Conservation (phyloP, 2,797 vertebrate genomes). For the Platyrinchus mystaceus region DNA sequence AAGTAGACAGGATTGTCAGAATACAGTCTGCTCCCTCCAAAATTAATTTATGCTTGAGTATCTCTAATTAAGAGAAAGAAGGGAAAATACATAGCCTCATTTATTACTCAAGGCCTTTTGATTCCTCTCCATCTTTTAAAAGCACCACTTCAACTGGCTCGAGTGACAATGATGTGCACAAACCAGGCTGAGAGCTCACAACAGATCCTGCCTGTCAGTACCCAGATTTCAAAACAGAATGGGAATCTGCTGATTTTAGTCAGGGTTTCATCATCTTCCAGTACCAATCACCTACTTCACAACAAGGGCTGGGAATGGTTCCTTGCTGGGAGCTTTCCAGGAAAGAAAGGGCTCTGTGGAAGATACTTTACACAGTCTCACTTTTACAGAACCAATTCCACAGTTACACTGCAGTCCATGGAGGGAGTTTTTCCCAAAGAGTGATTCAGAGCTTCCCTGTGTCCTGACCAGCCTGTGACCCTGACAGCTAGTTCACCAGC, state of each 20-base stretch:
- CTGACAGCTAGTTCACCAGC: not conserved
- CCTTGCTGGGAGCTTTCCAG: not conserved
- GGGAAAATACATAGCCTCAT: not conserved
- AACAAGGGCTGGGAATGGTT: not conserved
- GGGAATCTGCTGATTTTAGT: not conserved
- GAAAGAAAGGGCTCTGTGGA: not conserved
- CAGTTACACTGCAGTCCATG: fast-evolving
- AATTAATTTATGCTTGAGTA: slow-evolving; percentile 62
- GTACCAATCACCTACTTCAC: not conserved
- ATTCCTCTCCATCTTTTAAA: not conserved
- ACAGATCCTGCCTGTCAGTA: not conserved
- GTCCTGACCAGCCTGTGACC: not conserved
- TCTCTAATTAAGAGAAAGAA: not conserved
- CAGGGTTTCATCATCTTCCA: not conserved
- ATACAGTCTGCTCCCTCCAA: slow-evolving; percentile 52
- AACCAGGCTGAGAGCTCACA: not conserved
- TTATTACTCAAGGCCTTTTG: not conserved
- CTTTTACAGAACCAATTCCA: not conserved
- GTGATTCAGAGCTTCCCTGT: not conserved
- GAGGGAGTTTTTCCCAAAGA: not conserved
- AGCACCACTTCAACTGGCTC: not conserved
- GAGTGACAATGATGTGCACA: not conserved
- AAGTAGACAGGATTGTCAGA: slow-evolving; percentile 56
- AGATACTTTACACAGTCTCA: not conserved
- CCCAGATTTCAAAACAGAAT: not conserved